Evolutionary conservation across 2,797 vertebrate species (phyloP).

Genomic region (Synaphobranchus kaupii): DNA sequence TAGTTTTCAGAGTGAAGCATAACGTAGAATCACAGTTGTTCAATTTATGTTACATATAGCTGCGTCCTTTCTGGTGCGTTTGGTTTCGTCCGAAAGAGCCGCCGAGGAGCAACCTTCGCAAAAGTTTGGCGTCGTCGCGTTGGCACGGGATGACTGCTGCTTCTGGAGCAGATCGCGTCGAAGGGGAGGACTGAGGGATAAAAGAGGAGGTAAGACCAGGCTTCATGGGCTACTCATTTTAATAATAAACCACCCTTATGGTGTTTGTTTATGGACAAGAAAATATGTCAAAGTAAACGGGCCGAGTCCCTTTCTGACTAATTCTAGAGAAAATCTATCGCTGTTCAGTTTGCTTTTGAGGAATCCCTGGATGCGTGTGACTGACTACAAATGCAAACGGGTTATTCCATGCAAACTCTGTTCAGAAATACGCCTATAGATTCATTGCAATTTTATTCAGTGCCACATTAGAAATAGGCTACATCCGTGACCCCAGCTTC

Average conservation of each 20-base stretch:
- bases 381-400: no score
- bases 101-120: neutral
- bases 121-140: neutral
- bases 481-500: no score
- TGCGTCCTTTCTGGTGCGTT: neutral
- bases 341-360: neutral
- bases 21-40: neutral
- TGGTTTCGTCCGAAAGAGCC: neutral
- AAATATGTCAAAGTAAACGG: neutral
- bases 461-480: no score
- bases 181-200: neutral
- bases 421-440: no score
- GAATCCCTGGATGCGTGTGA: neutral
- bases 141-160: neutral
- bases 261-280: neutral
- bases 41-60: neutral
- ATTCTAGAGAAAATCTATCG: neutral
- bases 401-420: no score
- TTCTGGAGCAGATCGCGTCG: neutral
- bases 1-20: neutral
- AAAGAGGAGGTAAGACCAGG: neutral
- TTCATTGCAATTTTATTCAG: no score
- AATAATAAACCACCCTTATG: neutral
- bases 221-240: neutral
- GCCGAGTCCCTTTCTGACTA: neutral